A percentile compares a stretch with the other conserved stretches of the same genome.
phyloP scores from a whole-genome alignment of 2,888 invertebrate species.

The Plebejus argus region DNA sequence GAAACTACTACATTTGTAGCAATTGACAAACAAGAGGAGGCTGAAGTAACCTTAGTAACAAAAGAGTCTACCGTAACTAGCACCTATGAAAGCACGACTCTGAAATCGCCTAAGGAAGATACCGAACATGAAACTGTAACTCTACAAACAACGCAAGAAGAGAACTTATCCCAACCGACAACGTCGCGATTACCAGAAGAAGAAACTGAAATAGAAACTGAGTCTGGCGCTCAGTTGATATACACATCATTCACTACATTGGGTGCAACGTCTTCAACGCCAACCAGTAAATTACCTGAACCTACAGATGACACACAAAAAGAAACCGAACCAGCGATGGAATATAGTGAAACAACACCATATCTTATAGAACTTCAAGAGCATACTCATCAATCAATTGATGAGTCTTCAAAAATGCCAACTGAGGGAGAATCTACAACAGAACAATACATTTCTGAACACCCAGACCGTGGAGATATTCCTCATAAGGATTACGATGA shows the following conservation, averaged over 20 bases:
- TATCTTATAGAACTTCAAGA: conserved; percentile 62
- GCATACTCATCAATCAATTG: conserved; percentile 55
- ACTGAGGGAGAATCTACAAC: conserved; percentile 43
- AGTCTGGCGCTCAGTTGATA: neutral
- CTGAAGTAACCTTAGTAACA: neutral
- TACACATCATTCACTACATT: neutral
- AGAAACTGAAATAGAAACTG: neutral
- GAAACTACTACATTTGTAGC: conserved; percentile 6
- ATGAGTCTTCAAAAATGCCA: conserved; percentile 47
- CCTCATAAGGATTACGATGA: conserved; percentile 39
- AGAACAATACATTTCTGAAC: conserved; percentile 38
- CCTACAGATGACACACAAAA: conserved; percentile 14
- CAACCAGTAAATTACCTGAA: conserved; percentile 26
- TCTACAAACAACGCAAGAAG: neutral
- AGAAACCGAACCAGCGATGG: conserved; percentile 38
- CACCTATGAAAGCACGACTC: neutral
- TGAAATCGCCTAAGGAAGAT: neutral
- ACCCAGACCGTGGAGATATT: conserved; percentile 46
- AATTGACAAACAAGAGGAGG: conserved; percentile 4
- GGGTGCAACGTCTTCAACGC: neutral
- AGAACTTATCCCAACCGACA: neutral
- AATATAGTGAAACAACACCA: conserved; percentile 50
- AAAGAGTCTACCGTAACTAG: neutral
- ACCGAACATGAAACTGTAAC: neutral
- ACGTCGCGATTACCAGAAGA: conserved; percentile 6